Base-by-base conservation (phyloP, 2,888 invertebrate genomes). In the Synanthedon myopaeformis region DNA sequence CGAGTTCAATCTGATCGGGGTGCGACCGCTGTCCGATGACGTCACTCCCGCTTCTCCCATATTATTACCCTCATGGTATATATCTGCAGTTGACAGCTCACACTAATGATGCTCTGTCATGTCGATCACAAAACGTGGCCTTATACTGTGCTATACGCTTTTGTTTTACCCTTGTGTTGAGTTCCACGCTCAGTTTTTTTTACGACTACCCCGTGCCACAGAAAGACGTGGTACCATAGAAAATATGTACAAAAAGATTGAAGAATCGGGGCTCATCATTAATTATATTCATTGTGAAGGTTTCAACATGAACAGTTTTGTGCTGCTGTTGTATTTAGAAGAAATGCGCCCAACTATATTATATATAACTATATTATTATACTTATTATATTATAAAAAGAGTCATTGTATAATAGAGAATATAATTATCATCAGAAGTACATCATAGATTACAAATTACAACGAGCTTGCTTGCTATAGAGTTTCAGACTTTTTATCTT, bases 81-180 rank as follows among this genome's bases (percentile, higher is more conserved):
- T 56, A 61, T 60, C 63, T 71, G 70, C 55, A 53, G 58, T 65
- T 67, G 72, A 69, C 72, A 71, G 66, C 58, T 60, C 60, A 55
- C 62, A 68, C 67, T 66, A 69, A 67, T 64, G 63, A 67, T 65
- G 60, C 61, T 60, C 60, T 54, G 59, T 61, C 64, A 61, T 58
- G 59, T 59, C 58, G 56, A 63, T 62, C 64, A 60, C 61, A 52
- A 56, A 54, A 61, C 56, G 57, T 57, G 59, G 55, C 64, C 61
- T n/a, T 57, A 59, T 59, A 58, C 50, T 53, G 52, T 53, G 52
- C 41, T 23, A 23, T 23, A 23, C 45, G 52, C 59, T 59, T 62
- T 66, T 67, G 62, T 67, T 66, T 69, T 57, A 58, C 56, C 55
- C 52, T 54, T 55, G 52, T 61, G 57, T 55, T 53, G 56, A 49